A percentile compares a stretch with the other conserved stretches of the same genome.
These are phyloP conservation scores for Rhyacophila evoluta DNA, from an alignment of 2,888 invertebrate genomes.

Conservation along the genomic window DNA sequence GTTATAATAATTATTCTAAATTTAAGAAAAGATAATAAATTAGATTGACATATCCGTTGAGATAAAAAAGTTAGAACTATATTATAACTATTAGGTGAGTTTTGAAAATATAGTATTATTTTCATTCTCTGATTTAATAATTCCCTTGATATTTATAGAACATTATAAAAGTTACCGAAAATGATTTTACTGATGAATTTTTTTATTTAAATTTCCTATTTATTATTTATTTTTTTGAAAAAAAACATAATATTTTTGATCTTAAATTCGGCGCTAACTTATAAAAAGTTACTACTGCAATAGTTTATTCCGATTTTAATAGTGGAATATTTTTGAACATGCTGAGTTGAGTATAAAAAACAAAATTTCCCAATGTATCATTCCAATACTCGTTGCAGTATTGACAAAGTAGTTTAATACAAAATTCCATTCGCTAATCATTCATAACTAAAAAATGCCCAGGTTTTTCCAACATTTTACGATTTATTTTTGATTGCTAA, in stretches of 20 bases:
- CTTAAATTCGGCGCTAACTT: no score
- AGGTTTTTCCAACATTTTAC: neutral
- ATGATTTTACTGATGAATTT: neutral
- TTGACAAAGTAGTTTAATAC: neutral
- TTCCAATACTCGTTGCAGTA: neutral
- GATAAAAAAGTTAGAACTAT: neutral
- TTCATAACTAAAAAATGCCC: neutral
- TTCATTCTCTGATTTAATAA: neutral
- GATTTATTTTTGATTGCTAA: neutral
- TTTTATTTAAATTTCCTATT: neutral
- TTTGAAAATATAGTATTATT: neutral
- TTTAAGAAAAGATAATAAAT: neutral
- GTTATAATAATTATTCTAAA: neutral
- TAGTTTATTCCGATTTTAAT: no score
- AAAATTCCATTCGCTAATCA: no score
- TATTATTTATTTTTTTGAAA: neutral
- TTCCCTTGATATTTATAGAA: neutral
- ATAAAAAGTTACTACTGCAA: no score
- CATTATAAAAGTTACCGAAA: neutral
- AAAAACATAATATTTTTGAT: no score
- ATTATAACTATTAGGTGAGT: neutral
- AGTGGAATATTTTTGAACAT: no score
- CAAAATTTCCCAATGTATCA: neutral
- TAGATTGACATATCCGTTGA: slow-evolving; percentile 6
- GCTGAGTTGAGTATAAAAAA: no score